Conservation (phyloP, 2,797 vertebrate species). For the Phoxinus dragarum region DNA sequence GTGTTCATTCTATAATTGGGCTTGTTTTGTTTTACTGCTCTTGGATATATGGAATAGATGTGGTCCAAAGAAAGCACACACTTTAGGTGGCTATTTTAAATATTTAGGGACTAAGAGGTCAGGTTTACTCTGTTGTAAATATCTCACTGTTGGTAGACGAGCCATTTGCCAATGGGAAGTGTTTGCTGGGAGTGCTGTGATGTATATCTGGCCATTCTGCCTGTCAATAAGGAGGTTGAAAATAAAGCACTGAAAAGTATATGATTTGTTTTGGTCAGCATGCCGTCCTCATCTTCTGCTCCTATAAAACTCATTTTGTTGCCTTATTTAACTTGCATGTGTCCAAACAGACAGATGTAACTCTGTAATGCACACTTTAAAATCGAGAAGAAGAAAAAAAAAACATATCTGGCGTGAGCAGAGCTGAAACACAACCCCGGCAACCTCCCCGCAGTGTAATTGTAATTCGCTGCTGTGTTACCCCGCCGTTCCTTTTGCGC, state of each 20-base stretch:
- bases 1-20: constrained; percentile 32
- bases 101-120: constrained; percentile 61
- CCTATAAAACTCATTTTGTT: constrained; percentile 38
- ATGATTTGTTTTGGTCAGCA: constrained; percentile 57
- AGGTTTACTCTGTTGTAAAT: constrained; percentile 67
- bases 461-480: constrained; percentile 71
- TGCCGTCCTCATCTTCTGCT: constrained; percentile 29
- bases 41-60: constrained; percentile 25
- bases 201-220: constrained; percentile 70
- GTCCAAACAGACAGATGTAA: constrained; percentile 32
- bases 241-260: constrained; percentile 67
- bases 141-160: constrained; percentile 62
- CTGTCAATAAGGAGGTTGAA: constrained; percentile 66
- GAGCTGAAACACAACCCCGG: constrained; percentile 64
- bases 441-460: constrained; percentile 70
- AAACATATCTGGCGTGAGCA: constrained; percentile 49
- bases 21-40: constrained; percentile 45
- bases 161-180: constrained; percentile 64
- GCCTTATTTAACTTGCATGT: constrained; percentile 55
- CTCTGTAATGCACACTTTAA: constrained; percentile 46
- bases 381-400: constrained; percentile 12
- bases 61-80: constrained; percentile 48
- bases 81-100: constrained; percentile 62
- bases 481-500: constrained; percentile 73
- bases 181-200: constrained; percentile 62